Evolutionary conservation across 2,888 invertebrate species (phyloP).

Genomic region (Agriotes lineatus): DNA sequence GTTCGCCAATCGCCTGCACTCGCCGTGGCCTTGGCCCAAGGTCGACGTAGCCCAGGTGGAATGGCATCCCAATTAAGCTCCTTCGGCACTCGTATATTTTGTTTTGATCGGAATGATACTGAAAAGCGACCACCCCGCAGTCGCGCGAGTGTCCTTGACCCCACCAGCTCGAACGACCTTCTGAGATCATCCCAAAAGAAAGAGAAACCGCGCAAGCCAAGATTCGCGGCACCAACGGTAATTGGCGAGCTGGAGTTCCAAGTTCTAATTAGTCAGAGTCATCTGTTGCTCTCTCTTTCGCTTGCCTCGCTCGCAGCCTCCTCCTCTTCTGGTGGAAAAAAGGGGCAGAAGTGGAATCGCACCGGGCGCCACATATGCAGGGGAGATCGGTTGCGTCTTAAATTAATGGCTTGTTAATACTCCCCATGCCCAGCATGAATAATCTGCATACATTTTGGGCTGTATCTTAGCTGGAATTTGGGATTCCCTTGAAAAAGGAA

Average conservation of each 20-base stretch:
- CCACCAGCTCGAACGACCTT: constrained; percentile 49
- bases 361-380: constrained; percentile 44
- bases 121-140: constrained; percentile 34
- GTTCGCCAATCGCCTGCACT: constrained; percentile 20
- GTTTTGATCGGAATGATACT: constrained; percentile 33
- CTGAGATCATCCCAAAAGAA: constrained; percentile 52
- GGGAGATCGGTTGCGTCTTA: constrained; percentile 45
- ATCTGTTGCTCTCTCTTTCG: constrained; percentile 33
- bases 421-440: not conserved
- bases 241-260: constrained; percentile 48
- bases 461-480: too few relatives aligned
- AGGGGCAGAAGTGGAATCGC: constrained; percentile 28
- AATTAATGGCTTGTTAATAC: constrained; percentile 20
- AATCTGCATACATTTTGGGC: not conserved
- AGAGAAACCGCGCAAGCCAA: constrained; percentile 48
- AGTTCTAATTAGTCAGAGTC: constrained; percentile 21
- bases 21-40: constrained; percentile 41
- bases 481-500: not conserved
- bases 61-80: constrained; percentile 43
- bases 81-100: constrained; percentile 33
- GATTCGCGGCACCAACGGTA: constrained; percentile 54
- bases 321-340: constrained; percentile 5
- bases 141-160: constrained; percentile 52
- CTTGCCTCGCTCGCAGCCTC: constrained; percentile 15
- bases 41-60: constrained; percentile 38